Evolutionary conservation across 2,888 invertebrate species (phyloP).

Genomic region (Diarsia rubi): DNA sequence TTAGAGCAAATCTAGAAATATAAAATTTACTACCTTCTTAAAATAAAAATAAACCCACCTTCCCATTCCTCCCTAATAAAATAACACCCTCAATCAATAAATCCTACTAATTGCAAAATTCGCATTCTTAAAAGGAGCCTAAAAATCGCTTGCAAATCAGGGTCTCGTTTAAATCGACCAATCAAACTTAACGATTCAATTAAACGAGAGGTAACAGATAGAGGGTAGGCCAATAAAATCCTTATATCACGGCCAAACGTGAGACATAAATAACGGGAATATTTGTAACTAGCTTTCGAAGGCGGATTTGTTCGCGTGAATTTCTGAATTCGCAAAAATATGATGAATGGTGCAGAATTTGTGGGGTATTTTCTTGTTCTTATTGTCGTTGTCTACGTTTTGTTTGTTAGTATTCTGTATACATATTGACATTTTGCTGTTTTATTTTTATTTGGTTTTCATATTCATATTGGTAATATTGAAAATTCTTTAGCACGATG

Average conservation of each 20-base stretch:
- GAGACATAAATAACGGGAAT: conserved; percentile 79
- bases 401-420: background rate
- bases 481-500: background rate
- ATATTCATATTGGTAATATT: background rate
- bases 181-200: conserved; percentile 80
- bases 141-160: conserved; percentile 59
- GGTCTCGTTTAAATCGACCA: conserved; percentile 68
- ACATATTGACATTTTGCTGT: background rate
- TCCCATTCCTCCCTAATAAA: conserved; percentile 33
- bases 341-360: conserved; percentile 74
- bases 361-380: conserved; percentile 47
- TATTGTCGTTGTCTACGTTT: conserved; percentile 35
- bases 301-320: conserved; percentile 45
- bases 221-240: conserved; percentile 77
- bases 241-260: conserved; percentile 79
- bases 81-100: conserved; percentile 52
- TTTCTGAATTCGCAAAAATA: conserved; percentile 55
- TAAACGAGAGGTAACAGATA: conserved; percentile 76
- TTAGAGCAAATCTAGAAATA: conserved; percentile 2
- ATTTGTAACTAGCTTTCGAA: conserved; percentile 58
- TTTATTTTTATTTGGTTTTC: background rate
- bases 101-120: conserved; percentile 54
- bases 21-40: conserved; percentile 2
- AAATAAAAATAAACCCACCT: conserved; percentile 36
- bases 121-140: conserved; percentile 58